Evolutionary conservation across 2,113 vertebrate species (phyloP).

Genomic region (Alethe castanea): DNA sequence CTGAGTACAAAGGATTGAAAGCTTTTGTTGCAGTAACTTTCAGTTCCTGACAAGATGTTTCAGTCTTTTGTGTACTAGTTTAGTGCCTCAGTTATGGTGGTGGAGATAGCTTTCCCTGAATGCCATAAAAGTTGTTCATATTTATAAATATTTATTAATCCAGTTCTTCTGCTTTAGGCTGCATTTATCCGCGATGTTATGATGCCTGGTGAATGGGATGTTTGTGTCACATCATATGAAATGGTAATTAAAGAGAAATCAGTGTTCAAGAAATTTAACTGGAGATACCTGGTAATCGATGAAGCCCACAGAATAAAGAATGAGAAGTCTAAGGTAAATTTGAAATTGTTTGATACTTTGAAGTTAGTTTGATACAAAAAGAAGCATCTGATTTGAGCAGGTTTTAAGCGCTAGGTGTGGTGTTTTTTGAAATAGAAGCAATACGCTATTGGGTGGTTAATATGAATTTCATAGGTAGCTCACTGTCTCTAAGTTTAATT

Average conservation of each 20-base stretch:
- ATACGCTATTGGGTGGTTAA: background rate
- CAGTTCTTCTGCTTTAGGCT: conserved; percentile 73
- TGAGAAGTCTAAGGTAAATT: conserved; percentile 87
- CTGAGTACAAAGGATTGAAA: background rate
- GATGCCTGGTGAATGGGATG: conserved; percentile 92
- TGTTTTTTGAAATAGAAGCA: background rate
- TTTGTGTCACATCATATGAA: conserved; percentile 90
- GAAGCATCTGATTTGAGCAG: background rate
- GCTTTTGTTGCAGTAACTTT: background rate
- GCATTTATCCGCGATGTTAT: conserved; percentile 90
- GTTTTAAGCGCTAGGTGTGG: background rate
- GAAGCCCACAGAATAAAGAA: conserved; percentile 93
- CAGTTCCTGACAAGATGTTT: background rate
- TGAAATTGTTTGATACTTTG: background rate
- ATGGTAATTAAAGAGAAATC: conserved; percentile 91
- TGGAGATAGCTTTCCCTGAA: background rate
- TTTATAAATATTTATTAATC: background rate
- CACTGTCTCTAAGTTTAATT: background rate
- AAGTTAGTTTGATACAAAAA: background rate
- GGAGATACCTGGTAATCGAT: conserved; percentile 89
- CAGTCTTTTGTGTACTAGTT: background rate
- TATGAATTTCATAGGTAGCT: background rate
- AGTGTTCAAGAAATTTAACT: conserved; percentile 92
- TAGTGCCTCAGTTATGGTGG: background rate
- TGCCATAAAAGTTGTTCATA: background rate